A percentile compares a stretch with the other conserved stretches of the same genome.
These are phyloP conservation scores for Ornithoptera priamus DNA, from an alignment of 2,888 invertebrate genomes.

Conservation along the genomic window DNA sequence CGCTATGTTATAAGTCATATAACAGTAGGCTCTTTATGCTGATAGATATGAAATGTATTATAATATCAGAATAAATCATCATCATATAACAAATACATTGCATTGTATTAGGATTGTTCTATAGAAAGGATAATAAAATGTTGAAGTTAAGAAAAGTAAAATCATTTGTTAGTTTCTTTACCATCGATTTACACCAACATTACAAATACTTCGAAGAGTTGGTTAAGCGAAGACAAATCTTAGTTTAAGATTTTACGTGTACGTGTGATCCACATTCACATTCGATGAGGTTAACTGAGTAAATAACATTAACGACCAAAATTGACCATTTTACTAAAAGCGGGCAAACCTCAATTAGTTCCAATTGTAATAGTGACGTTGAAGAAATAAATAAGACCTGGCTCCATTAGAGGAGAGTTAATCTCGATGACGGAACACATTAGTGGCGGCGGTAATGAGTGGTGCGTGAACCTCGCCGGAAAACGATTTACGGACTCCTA, in stretches of 20 bases:
- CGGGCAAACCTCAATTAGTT: constrained; percentile 73
- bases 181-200: too few species aligned
- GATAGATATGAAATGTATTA: neutral
- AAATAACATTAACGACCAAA: constrained; percentile 65
- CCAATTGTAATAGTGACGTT: constrained; percentile 72
- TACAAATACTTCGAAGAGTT: too few species aligned
- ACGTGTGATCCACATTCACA: neutral
- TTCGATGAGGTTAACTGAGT: constrained; percentile 46
- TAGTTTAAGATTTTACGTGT: neutral
- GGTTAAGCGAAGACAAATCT: neutral
- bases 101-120: neutral
- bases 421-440: constrained; percentile 79
- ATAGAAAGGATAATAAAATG: neutral
- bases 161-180: neutral
- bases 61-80: neutral
- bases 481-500: constrained; percentile 71
- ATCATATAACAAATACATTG: neutral
- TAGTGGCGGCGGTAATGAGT: constrained; percentile 66
- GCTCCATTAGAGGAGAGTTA: constrained; percentile 72
- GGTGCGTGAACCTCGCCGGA: constrained; percentile 64
- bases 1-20: neutral
- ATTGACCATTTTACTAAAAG: constrained; percentile 78
- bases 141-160: neutral
- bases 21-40: neutral
- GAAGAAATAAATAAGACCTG: constrained; percentile 64